Evolutionary conservation across 2,113 vertebrate species (phyloP), one percentile per base, ranked within the genome.

Genomic region (Ceyx cyanopectus): DNA sequence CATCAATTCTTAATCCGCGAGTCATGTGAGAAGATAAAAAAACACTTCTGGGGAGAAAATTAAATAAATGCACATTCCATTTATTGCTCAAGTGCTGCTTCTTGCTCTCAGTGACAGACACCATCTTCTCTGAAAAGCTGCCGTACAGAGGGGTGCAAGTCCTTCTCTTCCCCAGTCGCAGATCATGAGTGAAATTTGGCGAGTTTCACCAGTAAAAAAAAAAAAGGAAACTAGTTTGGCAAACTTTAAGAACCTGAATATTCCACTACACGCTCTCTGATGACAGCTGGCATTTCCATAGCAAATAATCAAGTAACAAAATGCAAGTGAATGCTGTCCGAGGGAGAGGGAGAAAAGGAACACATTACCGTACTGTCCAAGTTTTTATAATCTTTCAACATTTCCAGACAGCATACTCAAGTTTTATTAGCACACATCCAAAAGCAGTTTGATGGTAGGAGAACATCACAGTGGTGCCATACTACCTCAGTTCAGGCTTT

Each of bases 181-280:
- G 9, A 26, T 9, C 29, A 50, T 0, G 8, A 2, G 0, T 12
- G 17, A 81, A 43, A 74, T 75, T 11, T 17, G 27, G 24, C 9
- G 7, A 46, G 63, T 37, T 74, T 75, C 53, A 40, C 0, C 1
- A 3, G 20, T 67, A 40, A 67, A 2, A 6, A 4, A 10, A 3
- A 8, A 21, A 9, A 11, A 30, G 24, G 15, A 14, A 32, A 41
- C 0, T 0, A 41, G 14, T 29, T 24, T 41, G 22, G 67, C 54
- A 94, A 78, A 62, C 51, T 83, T 80, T 27, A 29, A 56, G 48
- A 80, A 63, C 5, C 22, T 4, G 9, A 61, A 19, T 7, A 73
- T 34, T 85, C 45, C 34, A 34, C 29, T 50, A 63, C 0, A 0
- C 3, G 4, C 32, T 12, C 56, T 70, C 48, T 65, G 32, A 50